These are phyloP conservation scores for Pleuronectes platessa DNA, from an alignment of 2,113 vertebrate species.

Conservation along the genomic window DNA sequence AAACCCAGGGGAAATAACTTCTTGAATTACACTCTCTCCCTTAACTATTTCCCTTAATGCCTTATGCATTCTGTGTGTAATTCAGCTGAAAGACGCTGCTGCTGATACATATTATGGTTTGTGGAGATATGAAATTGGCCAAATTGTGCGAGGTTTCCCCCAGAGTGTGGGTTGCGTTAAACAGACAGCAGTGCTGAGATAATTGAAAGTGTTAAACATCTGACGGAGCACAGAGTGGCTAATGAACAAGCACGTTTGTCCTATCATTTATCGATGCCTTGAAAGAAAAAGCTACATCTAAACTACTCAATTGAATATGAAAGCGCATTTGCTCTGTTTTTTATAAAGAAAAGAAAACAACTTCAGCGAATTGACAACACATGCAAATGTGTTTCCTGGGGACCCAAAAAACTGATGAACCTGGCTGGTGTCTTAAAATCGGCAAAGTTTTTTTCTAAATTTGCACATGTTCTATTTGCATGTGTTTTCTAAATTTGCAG, in stretches of 20 bases:
- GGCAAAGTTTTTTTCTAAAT: too few relatives aligned
- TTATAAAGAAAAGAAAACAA: too few relatives aligned
- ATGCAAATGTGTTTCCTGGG: too few relatives aligned
- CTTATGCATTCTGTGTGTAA: slow-evolving; percentile 43
- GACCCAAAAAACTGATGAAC: too few relatives aligned
- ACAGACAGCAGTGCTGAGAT: slow-evolving; percentile 45
- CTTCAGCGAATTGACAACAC: too few relatives aligned
- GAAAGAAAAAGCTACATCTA: neutral
- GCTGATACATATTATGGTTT: slow-evolving; percentile 40
- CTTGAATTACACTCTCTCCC: slow-evolving; percentile 52
- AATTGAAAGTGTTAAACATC: slow-evolving; percentile 71
- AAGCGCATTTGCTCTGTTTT: too few relatives aligned
- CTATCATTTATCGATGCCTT: slow-evolving; percentile 33
- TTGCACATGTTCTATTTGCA: too few relatives aligned
- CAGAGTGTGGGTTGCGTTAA: slow-evolving; percentile 44
- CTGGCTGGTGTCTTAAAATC: too few relatives aligned
- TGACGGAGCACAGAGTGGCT: slow-evolving; percentile 55
- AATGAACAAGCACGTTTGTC: slow-evolving; percentile 7
- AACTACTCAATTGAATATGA: neutral
- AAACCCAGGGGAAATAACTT: slow-evolving; percentile 47
- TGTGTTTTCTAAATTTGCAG: too few relatives aligned
- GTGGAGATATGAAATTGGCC: slow-evolving; percentile 65
- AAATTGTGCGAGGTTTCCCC: slow-evolving; percentile 63
- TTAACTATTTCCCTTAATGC: slow-evolving; percentile 45
- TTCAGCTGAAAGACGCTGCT: slow-evolving; percentile 20